Percentiles rank a stretch among this genome's conserved stretches.
These are phyloP conservation scores for Pachyrhynchus sulphureomaculatus DNA, from an alignment of 1,140 invertebrate genomes.

Conservation along the genomic window DNA sequence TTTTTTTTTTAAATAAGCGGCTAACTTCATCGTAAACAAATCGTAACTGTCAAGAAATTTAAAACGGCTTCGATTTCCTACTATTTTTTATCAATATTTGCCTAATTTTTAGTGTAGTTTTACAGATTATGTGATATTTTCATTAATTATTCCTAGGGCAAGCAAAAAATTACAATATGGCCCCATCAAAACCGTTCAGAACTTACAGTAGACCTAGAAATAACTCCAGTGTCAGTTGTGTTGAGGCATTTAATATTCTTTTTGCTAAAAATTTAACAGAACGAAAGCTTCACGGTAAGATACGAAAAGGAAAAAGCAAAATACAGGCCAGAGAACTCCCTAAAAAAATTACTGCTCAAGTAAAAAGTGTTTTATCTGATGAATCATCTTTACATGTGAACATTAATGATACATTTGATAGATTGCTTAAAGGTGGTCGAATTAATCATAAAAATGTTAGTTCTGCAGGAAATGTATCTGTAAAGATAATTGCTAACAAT, in stretches of 20 bases:
- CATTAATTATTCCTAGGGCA: too few relatives aligned
- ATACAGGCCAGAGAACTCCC: constrained; percentile 3
- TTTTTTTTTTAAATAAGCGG: too few relatives aligned
- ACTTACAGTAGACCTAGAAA: constrained; percentile 9
- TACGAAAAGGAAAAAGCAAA: neutral
- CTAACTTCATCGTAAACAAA: too few relatives aligned
- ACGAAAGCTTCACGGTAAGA: neutral
- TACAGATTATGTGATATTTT: too few relatives aligned
- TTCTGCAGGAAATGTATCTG: neutral
- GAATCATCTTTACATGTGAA: neutral
- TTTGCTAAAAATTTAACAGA: constrained; percentile 4
- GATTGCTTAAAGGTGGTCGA: neutral
- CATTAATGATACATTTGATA: constrained; percentile 20
- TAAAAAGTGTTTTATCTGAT: constrained; percentile 5
- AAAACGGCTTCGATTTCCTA: too few relatives aligned
- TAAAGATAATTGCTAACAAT: neutral
- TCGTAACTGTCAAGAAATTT: too few relatives aligned
- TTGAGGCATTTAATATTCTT: constrained; percentile 8
- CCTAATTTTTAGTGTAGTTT: too few relatives aligned
- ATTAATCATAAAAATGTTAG: neutral
- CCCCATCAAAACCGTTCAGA: neutral
- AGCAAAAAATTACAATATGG: neutral
- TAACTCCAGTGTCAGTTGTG: neutral
- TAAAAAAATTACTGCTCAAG: constrained; percentile 2
- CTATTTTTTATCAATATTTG: too few relatives aligned